Evolutionary conservation across 2,888 invertebrate genomes (phyloP), one percentile per base, ranked within the genome.

Genomic region (Meghimatium bilineatum): DNA sequence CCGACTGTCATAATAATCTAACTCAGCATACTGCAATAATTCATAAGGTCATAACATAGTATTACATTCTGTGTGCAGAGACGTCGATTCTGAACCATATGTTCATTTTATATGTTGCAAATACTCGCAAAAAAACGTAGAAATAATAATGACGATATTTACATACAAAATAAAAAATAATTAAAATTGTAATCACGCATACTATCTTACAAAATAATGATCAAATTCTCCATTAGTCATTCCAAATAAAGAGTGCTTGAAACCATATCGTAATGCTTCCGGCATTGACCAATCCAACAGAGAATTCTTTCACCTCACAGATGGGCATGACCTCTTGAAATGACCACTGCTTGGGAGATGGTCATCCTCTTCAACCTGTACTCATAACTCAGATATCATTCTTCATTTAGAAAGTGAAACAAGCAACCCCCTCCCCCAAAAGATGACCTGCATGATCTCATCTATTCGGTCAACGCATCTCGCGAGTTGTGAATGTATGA

Each of bases 321-420:
- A 72, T 72, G 72, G 71, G 72, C 72, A 44, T 49, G 72, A 72
- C 72, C 72, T 44, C 49, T 49, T 36, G 8, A 72, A 14, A n/a
- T 72, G 72, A 29, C 72, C 72, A 49, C 72, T 49, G 29, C 49
- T n/a, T n/a, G n/a, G 20, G 72, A 49, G 12, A 49, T 49, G 44
- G 72, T 49, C 72, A 49, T 44, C 71, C 26, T 44, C 49, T 49
- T 72, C 72, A 72, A 49, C 56, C 72, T 72, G n/a, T 29, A 5
- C n/a, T 72, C 49, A 72, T 44, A 72, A 72, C 44, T 72, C 72
- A 72, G 49, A 72, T 17, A 29, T 72, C 20, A 49, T 49, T 49
- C 20, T 17, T 72, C n/a, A 29, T 49, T 36, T 69, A 34, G 20
- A 3, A 23, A 34, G 32, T 34, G 20, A 56, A 23, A 56, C 3